Evolutionary conservation across 2,113 vertebrate genomes (phyloP).

Genomic region (Calidris pygmaea): DNA sequence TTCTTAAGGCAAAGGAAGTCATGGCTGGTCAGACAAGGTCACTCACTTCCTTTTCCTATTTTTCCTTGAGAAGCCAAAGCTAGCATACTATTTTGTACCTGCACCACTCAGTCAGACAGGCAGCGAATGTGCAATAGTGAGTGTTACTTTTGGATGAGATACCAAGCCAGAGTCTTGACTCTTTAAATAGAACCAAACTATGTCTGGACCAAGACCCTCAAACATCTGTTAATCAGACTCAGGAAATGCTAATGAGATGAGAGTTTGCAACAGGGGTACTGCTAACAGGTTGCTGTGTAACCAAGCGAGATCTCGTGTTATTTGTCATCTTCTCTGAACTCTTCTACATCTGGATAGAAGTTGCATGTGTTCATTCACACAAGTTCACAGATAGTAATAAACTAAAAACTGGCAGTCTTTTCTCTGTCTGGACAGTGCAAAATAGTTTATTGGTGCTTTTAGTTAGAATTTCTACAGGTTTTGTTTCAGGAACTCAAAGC

Average conservation of each 20-base stretch:
- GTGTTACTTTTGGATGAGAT: background rate
- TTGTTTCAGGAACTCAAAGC: background rate
- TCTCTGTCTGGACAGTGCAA: background rate
- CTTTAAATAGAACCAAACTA: background rate
- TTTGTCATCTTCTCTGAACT: background rate
- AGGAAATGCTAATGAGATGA: slow-evolving; percentile 14
- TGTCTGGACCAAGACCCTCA: background rate
- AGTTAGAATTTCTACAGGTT: background rate
- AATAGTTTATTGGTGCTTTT: background rate
- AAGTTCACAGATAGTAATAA: background rate
- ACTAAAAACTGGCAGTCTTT: background rate
- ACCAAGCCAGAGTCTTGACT: background rate
- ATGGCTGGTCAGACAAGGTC: background rate
- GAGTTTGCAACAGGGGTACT: background rate
- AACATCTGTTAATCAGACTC: background rate
- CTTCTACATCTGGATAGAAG: background rate
- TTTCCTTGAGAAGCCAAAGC: background rate
- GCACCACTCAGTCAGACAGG: background rate
- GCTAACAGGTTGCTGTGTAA: background rate
- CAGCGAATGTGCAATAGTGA: background rate
- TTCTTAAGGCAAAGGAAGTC: background rate
- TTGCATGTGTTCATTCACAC: background rate
- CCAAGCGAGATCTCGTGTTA: background rate
- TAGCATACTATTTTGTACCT: background rate
- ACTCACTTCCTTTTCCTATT: background rate